Conservation (phyloP, 2,113 vertebrate genomes). For the Alouatta palliata region DNA sequence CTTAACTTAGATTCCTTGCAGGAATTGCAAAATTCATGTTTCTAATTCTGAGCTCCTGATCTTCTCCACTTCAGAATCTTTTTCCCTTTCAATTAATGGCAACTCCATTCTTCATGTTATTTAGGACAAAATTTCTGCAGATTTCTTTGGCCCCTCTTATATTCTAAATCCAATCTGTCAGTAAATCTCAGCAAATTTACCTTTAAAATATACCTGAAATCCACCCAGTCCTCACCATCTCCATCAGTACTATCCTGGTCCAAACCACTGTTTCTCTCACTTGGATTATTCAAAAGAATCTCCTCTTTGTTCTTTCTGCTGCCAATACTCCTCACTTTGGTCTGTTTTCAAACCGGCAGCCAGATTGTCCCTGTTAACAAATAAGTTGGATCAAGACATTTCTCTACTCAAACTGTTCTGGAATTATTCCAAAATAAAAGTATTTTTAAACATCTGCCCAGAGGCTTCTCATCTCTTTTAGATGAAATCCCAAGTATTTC, state of each 20-base stretch:
- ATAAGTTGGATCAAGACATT: not conserved
- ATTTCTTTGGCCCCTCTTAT: not conserved
- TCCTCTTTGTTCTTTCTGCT: not conserved
- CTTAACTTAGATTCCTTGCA: not conserved
- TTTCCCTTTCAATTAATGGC: not conserved
- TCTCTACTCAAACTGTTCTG: not conserved
- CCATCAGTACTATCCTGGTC: not conserved
- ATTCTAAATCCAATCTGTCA: not conserved
- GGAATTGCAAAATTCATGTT: not conserved
- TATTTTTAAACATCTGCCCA: not conserved
- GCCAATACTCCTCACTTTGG: not conserved
- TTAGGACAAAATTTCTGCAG: not conserved
- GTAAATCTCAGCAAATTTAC: not conserved
- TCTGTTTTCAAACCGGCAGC: not conserved
- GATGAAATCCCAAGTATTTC: not conserved
- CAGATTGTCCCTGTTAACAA: not conserved
- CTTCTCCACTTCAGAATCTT: not conserved
- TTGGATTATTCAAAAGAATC: not conserved
- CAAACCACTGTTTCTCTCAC: not conserved
- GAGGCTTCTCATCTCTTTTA: not conserved
- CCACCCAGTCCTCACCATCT: not conserved
- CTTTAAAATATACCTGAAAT: not conserved
- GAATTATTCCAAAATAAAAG: not conserved
- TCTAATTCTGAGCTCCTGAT: not conserved
- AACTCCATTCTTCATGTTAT: not conserved